These are phyloP conservation scores for Hololepta plana DNA, from an alignment of 2,888 invertebrate species.

Conservation along the genomic window DNA sequence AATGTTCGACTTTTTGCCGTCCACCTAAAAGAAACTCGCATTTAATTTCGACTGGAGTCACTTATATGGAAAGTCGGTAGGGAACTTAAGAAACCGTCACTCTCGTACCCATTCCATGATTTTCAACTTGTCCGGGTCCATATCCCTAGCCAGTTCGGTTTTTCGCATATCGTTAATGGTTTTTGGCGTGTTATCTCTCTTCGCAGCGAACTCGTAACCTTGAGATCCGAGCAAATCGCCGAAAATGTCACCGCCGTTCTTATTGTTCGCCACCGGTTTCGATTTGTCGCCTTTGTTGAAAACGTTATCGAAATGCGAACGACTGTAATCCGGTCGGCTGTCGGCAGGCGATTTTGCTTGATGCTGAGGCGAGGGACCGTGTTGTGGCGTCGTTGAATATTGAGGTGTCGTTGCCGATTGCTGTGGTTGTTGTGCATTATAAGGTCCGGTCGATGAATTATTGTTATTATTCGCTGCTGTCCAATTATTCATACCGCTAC, in stretches of 20 bases:
- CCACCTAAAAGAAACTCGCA: conserved; percentile 46
- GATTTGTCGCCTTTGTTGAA: conserved; percentile 13
- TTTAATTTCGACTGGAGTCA: too few species aligned
- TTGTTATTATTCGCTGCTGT: too few species aligned
- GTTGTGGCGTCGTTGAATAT: conserved; percentile 22
- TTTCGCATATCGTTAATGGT: conserved; percentile 90
- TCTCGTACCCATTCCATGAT: conserved; percentile 55
- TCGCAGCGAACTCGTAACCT: conserved; percentile 66
- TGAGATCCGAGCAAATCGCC: conserved; percentile 82
- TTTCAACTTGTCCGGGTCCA: conserved; percentile 83
- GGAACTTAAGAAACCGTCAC: not conserved
- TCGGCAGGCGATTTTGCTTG: conserved; percentile 26
- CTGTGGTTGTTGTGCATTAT: conserved; percentile 12
- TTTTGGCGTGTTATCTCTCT: conserved; percentile 54
- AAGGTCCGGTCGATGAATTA: conserved; percentile 12
- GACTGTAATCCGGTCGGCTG: conserved; percentile 37
- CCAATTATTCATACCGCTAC: too few species aligned
- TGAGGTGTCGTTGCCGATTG: conserved; percentile 11
- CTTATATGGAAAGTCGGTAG: too few species aligned
- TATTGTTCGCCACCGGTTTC: conserved; percentile 34
- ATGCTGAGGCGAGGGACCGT: conserved; percentile 23
- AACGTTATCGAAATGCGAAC: conserved; percentile 50
- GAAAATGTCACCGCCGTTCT: too few species aligned
- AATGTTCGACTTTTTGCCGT: conserved; percentile 93
- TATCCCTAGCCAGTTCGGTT: conserved; percentile 64